These are phyloP conservation scores for Hylia prasina DNA, from an alignment of 2,113 vertebrate genomes.

Conservation along the genomic window DNA sequence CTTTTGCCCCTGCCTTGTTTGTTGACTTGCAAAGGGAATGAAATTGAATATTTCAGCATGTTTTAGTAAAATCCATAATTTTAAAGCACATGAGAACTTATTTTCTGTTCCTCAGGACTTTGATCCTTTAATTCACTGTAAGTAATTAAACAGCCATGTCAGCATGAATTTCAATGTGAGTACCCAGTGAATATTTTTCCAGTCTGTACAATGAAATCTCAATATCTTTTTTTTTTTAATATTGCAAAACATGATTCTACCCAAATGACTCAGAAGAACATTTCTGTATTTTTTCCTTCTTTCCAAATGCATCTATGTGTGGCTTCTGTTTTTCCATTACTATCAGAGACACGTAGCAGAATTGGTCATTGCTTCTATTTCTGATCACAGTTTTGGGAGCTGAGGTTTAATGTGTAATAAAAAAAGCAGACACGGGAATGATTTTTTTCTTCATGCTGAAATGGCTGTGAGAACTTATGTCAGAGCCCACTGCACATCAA, in stretches of 20 bases:
- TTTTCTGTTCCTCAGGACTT: background rate
- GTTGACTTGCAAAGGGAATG: background rate
- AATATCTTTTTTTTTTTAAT: background rate
- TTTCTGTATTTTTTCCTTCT: background rate
- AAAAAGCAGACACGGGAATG: background rate
- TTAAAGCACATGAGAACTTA: background rate
- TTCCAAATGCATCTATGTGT: background rate
- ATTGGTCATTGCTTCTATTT: constrained; percentile 26
- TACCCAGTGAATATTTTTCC: background rate
- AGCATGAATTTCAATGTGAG: background rate
- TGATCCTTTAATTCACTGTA: background rate
- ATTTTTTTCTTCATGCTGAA: background rate
- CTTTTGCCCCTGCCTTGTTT: background rate
- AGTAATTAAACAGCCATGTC: background rate
- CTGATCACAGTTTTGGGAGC: background rate
- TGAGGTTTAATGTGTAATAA: constrained; percentile 41
- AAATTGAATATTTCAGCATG: background rate
- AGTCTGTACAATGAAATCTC: background rate
- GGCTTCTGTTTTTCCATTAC: background rate
- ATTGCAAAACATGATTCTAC: background rate
- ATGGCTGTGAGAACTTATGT: background rate
- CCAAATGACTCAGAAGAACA: background rate
- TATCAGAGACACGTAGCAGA: background rate
- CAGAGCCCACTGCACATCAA: constrained; percentile 5
- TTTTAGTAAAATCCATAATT: background rate